Evolutionary conservation across 2,888 invertebrate genomes (phyloP), one percentile per base, ranked within the genome.

Genomic region (Galerucella nymphaeae): DNA sequence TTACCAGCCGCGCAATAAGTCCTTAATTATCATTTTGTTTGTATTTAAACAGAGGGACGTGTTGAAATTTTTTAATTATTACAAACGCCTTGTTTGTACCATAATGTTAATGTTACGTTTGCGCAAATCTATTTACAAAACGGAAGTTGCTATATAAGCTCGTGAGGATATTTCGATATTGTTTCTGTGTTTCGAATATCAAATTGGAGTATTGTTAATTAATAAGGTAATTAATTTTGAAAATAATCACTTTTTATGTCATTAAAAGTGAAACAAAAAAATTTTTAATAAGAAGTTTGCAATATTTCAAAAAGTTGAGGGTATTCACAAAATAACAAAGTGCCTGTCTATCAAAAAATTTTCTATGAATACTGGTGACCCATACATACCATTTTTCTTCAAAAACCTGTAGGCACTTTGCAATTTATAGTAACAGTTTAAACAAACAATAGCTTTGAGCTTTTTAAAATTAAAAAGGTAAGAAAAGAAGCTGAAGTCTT

Each of bases 11-110:
- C 70, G 70, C 70, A 63, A 70, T 64, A 30, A 45, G 53, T 70
- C 63, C 57, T 67, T 71, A 66, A 71, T 66, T 66, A 62, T 41
- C 50, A 66, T 71, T 71, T 68, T 41, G 71, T 55, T 62, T 62
- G 61, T 61, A 16, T 66, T 65, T 66, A 66, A 66, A 70, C 48
- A 57, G 66, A 70, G 16, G 73, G 62, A 63, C 70, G 72, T 75
- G 74, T 71, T 61, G 74, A 53, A 74, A 74, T 71, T 67, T 64
- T 63, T 74, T 71, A 68, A 74, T 71, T 74, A 74, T 66, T 68
- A 63, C 57, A 45, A 66, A 68, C 71, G 65, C 71, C 68, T 68
- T 73, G 62, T 72, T 59, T 55, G 72, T 30, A 48, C 59, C 65
- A 69, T 69, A 65, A 72, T 72, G 42, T 71, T 67, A 68, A 63